Conservation (phyloP, 2,888 invertebrate species). For the Ptycholaimellus sp. region DNA sequence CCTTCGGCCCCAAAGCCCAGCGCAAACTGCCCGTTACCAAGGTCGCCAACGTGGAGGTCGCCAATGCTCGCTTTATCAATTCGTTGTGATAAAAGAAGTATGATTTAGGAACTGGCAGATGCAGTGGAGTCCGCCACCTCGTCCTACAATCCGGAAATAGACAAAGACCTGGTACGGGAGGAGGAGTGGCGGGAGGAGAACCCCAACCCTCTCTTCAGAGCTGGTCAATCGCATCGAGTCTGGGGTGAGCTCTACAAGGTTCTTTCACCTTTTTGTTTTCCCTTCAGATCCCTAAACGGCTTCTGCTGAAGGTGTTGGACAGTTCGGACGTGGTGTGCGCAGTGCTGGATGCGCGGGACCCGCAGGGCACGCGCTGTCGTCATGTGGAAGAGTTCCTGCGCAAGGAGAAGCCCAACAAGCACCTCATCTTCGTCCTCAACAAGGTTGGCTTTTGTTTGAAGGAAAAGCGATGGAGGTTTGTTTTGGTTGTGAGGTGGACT, state of each 20-base stretch:
- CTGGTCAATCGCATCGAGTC: constrained; percentile 82
- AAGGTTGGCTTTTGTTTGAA: no score
- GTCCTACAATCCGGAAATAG: constrained; percentile 58
- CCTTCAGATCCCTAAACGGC: neutral
- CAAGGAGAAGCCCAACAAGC: constrained; percentile 86
- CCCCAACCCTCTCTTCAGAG: constrained; percentile 76
- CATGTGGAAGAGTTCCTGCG: constrained; percentile 71
- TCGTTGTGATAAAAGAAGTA: no score
- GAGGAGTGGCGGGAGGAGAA: constrained; percentile 49
- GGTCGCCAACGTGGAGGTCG: constrained; percentile 47
- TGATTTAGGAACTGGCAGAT: no score
- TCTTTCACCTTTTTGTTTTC: no score
- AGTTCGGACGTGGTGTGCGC: constrained; percentile 89
- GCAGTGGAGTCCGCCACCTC: no score
- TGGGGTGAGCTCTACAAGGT: constrained; percentile 99
- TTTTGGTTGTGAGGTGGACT: no score
- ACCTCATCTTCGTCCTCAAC: constrained; percentile 82
- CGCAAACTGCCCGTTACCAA: constrained; percentile 58
- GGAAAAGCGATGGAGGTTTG: no score
- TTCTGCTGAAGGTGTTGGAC: constrained; percentile 42
- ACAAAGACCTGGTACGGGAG: constrained; percentile 54
- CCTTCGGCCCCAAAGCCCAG: constrained; percentile 78
- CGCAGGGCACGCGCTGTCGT: constrained; percentile 74
- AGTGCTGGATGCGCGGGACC: constrained; percentile 86
- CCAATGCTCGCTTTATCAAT: no score